Evolutionary conservation across 2,888 invertebrate genomes (phyloP).

Genomic region (Eulithis testata): DNA sequence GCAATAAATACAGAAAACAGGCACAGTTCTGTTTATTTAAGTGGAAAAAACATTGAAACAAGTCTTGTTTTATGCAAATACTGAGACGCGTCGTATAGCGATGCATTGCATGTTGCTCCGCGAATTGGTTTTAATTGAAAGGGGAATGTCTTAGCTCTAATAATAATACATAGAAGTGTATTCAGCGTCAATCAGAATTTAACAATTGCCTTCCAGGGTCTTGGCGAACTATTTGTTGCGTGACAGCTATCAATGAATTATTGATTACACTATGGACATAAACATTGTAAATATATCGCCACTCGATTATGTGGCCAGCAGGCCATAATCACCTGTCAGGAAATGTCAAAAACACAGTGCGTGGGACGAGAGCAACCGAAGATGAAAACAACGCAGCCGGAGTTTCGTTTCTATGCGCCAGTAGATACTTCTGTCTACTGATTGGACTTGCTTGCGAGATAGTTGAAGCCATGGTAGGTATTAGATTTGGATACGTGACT

Average conservation of each 20-base stretch:
- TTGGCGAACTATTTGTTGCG: no score
- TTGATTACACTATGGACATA: no score
- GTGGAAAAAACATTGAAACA: no score
- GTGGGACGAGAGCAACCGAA: background rate
- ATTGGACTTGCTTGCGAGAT: slow-evolving; percentile 8
- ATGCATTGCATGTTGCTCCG: slow-evolving; percentile 25
- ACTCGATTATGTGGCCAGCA: background rate
- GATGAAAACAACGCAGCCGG: background rate
- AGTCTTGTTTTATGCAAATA: slow-evolving; percentile 25
- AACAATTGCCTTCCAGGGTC: background rate
- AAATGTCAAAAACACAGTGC: background rate
- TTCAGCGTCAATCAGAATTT: background rate
- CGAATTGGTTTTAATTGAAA: slow-evolving; percentile 43
- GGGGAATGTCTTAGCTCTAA: slow-evolving; percentile 29
- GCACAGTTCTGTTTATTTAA: no score
- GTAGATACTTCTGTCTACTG: background rate
- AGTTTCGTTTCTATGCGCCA: slow-evolving; percentile 14
- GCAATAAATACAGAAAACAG: no score
- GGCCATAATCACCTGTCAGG: background rate
- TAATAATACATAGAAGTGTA: slow-evolving; percentile 15
- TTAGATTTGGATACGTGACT: slow-evolving; percentile 18
- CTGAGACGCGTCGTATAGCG: slow-evolving; percentile 26
- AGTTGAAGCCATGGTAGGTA: slow-evolving; percentile 7
- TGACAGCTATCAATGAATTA: no score
- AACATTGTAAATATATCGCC: no score